These are phyloP conservation scores for Caenorhabditis brenneri DNA, from an alignment of 1,140 invertebrate species.

Conservation along the genomic window DNA sequence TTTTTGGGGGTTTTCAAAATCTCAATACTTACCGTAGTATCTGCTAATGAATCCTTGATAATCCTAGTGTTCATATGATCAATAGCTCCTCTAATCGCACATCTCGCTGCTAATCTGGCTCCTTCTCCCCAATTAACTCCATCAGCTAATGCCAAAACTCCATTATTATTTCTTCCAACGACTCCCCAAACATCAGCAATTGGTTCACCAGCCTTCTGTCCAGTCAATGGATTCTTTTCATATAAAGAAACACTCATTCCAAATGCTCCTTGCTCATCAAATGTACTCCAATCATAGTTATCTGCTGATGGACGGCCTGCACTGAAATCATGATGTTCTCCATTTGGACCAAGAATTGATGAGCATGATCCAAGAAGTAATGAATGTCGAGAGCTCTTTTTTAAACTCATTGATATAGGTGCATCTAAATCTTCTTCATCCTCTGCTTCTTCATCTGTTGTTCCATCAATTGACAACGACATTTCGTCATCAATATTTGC, in stretches of 20 bases:
- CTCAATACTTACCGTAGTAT: constrained; percentile 32
- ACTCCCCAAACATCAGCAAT: constrained; percentile 89
- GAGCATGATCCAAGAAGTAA: constrained; percentile 54
- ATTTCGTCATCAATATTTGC: constrained; percentile 70
- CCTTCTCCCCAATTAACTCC: constrained; percentile 93
- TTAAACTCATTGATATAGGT: constrained; percentile 33
- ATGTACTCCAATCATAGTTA: constrained; percentile 55
- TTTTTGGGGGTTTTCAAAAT: too few species aligned
- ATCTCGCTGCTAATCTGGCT: constrained; percentile 84
- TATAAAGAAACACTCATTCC: constrained; percentile 79
- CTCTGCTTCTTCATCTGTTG: constrained; percentile 58
- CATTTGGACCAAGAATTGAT: constrained; percentile 54
- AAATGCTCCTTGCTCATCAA: constrained; percentile 75
- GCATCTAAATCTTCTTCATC: constrained; percentile 46
- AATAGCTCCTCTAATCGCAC: constrained; percentile 84
- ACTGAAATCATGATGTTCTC: constrained; percentile 44
- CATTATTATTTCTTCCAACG: constrained; percentile 80
- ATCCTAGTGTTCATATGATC: constrained; percentile 77
- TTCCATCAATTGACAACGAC: constrained; percentile 62
- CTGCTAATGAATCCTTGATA: constrained; percentile 6
- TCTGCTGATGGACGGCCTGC: constrained; percentile 47
- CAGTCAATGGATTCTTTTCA: constrained; percentile 81
- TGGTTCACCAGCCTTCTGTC: constrained; percentile 80
- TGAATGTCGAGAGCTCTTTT: constrained; percentile 42
- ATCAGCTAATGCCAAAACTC: constrained; percentile 84